Conservation (phyloP, 2,888 invertebrate genomes). For the Erpobdella octoculata region DNA sequence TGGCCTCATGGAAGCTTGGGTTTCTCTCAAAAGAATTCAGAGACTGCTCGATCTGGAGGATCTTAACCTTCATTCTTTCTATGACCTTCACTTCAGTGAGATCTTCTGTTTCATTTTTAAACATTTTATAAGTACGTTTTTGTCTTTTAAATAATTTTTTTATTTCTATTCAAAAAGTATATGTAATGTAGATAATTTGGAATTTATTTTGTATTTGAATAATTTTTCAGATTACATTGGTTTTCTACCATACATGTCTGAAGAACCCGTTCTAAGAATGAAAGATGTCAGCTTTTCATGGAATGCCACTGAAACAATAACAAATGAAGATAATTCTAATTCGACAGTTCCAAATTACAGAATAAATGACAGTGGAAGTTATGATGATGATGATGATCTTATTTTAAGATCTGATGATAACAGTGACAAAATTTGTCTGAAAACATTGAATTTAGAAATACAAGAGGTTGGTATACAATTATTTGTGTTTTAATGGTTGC, state of each 20-base stretch:
- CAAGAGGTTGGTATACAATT: neutral
- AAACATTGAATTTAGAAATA: neutral
- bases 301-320: neutral
- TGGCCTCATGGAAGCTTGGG: constrained; percentile 89
- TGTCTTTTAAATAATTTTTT: too few relatives aligned
- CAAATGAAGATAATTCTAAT: neutral
- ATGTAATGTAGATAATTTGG: too few relatives aligned
- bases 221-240: neutral
- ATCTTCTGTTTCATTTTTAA: too few relatives aligned
- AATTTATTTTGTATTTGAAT: neutral
- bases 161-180: too few relatives aligned
- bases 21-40: constrained; percentile 80
- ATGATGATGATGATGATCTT: constrained; percentile 10
- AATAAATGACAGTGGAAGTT: neutral
- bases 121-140: too few relatives aligned
- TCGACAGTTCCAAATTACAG: too few relatives aligned
- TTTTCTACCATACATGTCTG: neutral
- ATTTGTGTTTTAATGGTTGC: neutral
- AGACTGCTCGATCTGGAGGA: constrained; percentile 55
- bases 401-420: neutral
- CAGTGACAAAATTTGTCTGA: neutral
- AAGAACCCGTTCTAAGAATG: neutral
- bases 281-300: neutral
- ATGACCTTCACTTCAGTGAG: neutral
- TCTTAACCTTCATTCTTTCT: neutral